Evolutionary conservation across 1,140 invertebrate genomes (phyloP).

Genomic region (Anastrepha ludens): DNA sequence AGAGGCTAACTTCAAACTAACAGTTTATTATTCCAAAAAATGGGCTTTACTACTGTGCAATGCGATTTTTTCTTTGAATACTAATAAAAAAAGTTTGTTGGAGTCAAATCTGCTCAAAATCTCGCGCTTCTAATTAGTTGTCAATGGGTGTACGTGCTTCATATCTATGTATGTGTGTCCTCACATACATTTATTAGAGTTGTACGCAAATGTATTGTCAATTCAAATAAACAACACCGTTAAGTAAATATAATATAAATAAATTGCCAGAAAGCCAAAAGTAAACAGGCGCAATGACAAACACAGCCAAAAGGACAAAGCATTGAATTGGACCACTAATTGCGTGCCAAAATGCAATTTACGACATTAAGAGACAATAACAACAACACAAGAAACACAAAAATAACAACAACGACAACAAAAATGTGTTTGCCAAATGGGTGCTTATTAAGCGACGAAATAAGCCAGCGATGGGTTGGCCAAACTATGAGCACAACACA

Average conservation of each 20-base stretch:
- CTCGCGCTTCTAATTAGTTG: too few species aligned
- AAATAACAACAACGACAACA: neutral
- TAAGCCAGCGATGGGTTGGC: neutral
- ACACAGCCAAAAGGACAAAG: neutral
- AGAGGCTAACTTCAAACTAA: too few species aligned
- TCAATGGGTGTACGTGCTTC: too few species aligned
- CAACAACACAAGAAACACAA: conserved; percentile 22
- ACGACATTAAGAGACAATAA: conserved; percentile 57
- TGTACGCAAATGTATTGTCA: neutral
- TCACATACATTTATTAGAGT: too few species aligned
- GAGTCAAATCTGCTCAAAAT: too few species aligned
- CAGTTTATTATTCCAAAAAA: too few species aligned
- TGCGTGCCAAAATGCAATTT: conserved; percentile 74
- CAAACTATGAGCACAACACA: neutral
- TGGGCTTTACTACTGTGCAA: too few species aligned
- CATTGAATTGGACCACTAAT: conserved; percentile 71
- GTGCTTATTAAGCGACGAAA: conserved; percentile 47
- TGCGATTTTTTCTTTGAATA: too few species aligned
- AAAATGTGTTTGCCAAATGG: neutral
- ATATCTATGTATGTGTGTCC: too few species aligned
- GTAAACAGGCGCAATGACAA: neutral
- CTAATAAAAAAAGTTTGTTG: too few species aligned
- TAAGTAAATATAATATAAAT: conserved; percentile 37
- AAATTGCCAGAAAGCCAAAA: conserved; percentile 48
- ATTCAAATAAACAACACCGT: conserved; percentile 28